Base-by-base conservation (phyloP, 2,888 invertebrate genomes). In the Athripsodes cinereus region DNA sequence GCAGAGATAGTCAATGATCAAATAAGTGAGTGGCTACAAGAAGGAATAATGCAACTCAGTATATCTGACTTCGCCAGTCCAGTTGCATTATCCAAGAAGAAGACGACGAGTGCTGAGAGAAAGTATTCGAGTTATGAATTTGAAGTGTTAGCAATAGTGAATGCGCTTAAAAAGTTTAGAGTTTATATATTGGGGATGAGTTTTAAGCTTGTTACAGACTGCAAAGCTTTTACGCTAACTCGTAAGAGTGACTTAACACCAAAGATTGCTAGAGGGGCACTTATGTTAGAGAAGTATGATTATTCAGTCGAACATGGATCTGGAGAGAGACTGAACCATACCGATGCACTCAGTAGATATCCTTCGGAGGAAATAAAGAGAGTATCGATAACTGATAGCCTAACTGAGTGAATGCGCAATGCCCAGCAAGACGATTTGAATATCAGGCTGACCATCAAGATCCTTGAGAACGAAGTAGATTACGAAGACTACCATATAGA, bases 61-160 rank as follows among this genome's bases (percentile, higher is more conserved):
- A 50, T 44, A 18, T 70, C 70, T 0, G 68, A 69, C 11, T 72
- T 67, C 54, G 66, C 70, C 2, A 56, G 63, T 22, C 64, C 65
- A 6, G 56, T 65, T 8, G 64, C 64, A 2, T 22, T 70, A 13
- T 66, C 67, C 1, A 65, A 63, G 18, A 46, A 54, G 21, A 66
- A 66, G 2, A 68, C 68, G 0, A 62, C 62, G 46, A 51, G 31
- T 1, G 66, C 66, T 13, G 68, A 67, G 53, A 57, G 62, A 2
- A 48, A 62, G 1, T 70, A 67, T 53, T 66, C 66, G 67, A 71
- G 62, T 65, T 72, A 70, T 57, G 70, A 72, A 48, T 61, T 72
- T 0, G 66, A 71, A 56, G 69, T 69, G 0, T 58, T 71, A 1
- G 69, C 69, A 0, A 68, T 69, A 0, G 63, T 46, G 1, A 66